These are phyloP conservation scores for Centropristis striata DNA, from an alignment of 2,113 vertebrate genomes.

Conservation along the genomic window DNA sequence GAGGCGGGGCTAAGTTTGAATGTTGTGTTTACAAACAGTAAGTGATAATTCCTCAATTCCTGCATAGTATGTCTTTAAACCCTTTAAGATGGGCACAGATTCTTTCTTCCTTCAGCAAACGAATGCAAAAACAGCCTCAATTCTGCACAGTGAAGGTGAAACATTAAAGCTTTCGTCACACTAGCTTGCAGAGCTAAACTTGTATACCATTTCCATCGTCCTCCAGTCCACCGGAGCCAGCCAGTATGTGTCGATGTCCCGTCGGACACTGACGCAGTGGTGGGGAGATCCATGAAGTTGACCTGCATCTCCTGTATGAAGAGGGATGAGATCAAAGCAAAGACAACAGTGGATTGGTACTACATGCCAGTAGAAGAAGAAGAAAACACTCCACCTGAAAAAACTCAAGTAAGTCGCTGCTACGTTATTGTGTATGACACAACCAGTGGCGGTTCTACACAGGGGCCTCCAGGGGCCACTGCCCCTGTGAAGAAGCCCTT, in stretches of 20 bases:
- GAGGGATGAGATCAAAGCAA: constrained; percentile 92
- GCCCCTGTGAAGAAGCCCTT: too few relatives aligned
- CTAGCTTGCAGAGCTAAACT: background rate
- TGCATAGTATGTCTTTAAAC: too few relatives aligned
- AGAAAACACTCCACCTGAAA: background rate
- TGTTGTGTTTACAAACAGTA: too few relatives aligned
- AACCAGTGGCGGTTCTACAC: too few relatives aligned
- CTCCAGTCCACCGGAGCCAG: constrained; percentile 86
- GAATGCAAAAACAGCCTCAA: background rate
- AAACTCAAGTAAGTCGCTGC: constrained; percentile 83
- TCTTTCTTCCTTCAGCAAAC: background rate
- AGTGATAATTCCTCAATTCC: too few relatives aligned
- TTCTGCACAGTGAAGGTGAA: background rate
- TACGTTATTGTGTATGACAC: background rate
- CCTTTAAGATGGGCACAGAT: background rate
- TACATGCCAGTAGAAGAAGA: constrained; percentile 81
- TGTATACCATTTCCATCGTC: constrained; percentile 23
- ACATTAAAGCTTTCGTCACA: background rate
- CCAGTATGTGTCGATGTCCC: constrained; percentile 94
- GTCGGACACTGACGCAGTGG: constrained; percentile 91
- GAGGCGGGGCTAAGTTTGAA: too few relatives aligned
- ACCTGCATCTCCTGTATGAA: constrained; percentile 96
- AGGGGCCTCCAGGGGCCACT: too few relatives aligned
- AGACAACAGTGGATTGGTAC: constrained; percentile 92
- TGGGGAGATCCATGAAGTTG: constrained; percentile 91